A percentile compares a stretch with the other conserved stretches of the same genome.
These are phyloP conservation scores for Clarias pachynema DNA, from an alignment of 2,797 vertebrate genomes.

Conservation along the genomic window DNA sequence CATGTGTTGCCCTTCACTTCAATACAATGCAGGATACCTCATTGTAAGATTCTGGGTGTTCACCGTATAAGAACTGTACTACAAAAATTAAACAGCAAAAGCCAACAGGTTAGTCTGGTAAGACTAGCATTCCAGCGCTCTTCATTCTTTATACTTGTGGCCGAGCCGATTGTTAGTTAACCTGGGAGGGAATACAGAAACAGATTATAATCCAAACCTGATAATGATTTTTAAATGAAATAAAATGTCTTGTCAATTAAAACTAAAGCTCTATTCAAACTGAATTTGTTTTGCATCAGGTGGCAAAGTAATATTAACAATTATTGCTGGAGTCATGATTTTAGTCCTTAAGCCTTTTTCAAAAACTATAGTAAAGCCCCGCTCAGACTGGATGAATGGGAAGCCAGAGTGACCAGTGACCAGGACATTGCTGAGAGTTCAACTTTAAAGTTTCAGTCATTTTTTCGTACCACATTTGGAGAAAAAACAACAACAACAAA, in stretches of 20 bases:
- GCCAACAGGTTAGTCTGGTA: conserved; percentile 8
- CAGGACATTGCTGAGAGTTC: background rate
- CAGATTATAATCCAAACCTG: background rate
- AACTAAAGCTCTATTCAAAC: background rate
- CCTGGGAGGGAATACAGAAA: conserved; percentile 1
- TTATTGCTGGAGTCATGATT: background rate
- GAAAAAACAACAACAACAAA: background rate
- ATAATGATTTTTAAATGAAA: background rate
- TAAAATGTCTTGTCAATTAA: background rate
- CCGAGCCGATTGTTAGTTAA: background rate
- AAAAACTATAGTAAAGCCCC: background rate
- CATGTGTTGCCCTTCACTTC: background rate
- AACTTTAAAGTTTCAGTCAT: background rate
- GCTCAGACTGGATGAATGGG: background rate
- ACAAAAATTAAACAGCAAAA: background rate
- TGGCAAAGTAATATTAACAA: background rate
- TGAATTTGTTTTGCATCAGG: too few species aligned
- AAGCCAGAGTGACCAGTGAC: background rate
- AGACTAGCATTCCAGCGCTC: background rate
- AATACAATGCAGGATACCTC: background rate
- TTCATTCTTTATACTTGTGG: too few species aligned
- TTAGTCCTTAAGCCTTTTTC: background rate
- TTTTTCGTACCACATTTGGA: background rate
- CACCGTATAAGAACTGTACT: background rate
- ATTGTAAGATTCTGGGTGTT: background rate